Evolutionary conservation across 2,113 vertebrate genomes (phyloP).

Genomic region (Syrrhaptes paradoxus): DNA sequence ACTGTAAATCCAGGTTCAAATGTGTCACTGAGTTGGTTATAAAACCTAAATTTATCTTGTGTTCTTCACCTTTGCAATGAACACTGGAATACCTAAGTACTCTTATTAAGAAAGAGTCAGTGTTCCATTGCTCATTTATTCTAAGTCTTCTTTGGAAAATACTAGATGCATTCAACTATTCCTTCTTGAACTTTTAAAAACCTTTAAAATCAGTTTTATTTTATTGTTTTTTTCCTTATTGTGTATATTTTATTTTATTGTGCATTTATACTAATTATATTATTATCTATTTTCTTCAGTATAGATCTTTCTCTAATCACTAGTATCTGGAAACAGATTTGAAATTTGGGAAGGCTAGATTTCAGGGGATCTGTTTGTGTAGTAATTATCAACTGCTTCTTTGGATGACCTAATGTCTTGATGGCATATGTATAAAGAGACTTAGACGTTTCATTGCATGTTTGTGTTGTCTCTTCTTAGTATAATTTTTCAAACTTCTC

Average conservation of each 20-base stretch:
- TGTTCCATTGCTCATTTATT: not conserved
- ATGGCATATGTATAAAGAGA: not conserved
- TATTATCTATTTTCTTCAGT: not conserved
- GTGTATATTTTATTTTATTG: not conserved
- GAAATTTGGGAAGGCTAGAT: not conserved
- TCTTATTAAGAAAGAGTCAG: not conserved
- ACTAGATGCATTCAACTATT: not conserved
- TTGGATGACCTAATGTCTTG: not conserved
- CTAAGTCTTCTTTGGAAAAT: not conserved
- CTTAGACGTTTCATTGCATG: not conserved
- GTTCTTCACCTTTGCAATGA: not conserved
- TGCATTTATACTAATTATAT: not conserved
- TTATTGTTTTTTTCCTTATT: not conserved
- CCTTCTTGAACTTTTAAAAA: not conserved
- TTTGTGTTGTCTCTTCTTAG: not conserved
- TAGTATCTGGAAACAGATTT: not conserved
- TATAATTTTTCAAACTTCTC: not conserved
- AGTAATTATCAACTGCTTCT: not conserved
- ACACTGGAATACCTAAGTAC: not conserved
- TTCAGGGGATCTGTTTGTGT: not conserved
- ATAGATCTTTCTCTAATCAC: not conserved
- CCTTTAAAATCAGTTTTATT: not conserved
- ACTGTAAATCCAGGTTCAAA: not conserved
- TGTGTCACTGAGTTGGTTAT: not conserved
- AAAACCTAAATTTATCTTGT: not conserved